A percentile compares a stretch with the other conserved stretches of the same genome.
Conservation (phyloP, 2,113 vertebrate species). For the Ageneiosus marmoratus region DNA sequence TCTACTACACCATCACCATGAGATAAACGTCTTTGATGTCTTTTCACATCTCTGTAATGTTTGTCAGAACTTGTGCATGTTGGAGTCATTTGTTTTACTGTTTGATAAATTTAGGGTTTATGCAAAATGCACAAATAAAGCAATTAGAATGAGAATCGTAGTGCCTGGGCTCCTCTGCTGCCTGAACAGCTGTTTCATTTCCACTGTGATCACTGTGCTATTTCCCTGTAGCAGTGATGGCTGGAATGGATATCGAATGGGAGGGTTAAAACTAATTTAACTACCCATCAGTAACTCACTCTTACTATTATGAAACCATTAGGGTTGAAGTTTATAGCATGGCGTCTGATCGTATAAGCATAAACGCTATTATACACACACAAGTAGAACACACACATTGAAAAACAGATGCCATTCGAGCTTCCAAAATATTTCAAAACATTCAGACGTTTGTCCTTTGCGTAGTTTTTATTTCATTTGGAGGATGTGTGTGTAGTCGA, state of each 20-base stretch:
- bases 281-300: neutral
- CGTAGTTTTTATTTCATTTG: too few relatives aligned
- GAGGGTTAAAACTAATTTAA: neutral
- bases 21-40: constrained; percentile 39
- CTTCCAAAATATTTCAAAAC: neutral
- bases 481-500: too few relatives aligned
- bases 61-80: constrained; percentile 46
- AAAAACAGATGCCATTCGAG: neutral
- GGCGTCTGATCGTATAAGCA: neutral
- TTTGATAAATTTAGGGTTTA: constrained; percentile 45
- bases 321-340: neutral
- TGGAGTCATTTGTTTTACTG: constrained; percentile 37
- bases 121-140: constrained; percentile 36
- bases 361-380: neutral
- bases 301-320: neutral
- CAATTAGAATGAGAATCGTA: constrained; percentile 41
- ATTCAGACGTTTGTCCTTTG: neutral
- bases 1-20: neutral
- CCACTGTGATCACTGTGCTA: constrained; percentile 1
- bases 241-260: neutral
- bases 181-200: constrained; percentile 31
- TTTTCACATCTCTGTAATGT: constrained; percentile 30
- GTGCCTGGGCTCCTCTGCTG: constrained; percentile 12
- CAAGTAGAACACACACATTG: neutral
- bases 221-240: neutral